phyloP scores from a whole-genome alignment of 2,113 vertebrate genomes.

The Orientallactaga bullata region DNA sequence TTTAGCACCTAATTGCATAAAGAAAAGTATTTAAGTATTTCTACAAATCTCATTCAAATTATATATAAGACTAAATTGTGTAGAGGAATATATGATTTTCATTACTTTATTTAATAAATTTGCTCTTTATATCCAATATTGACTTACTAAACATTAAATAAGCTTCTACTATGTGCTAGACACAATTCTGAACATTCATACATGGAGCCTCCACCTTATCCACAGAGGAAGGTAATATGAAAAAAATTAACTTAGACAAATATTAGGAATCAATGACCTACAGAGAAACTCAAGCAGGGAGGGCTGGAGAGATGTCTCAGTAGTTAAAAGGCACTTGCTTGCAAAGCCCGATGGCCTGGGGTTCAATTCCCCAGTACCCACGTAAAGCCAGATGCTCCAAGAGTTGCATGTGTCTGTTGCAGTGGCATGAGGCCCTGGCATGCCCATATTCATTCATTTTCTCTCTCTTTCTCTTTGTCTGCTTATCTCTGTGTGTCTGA shows the following conservation, averaged over 20 bases:
- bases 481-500: no score
- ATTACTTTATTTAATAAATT: background rate
- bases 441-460: no score
- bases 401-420: background rate
- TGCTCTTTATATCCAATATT: background rate
- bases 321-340: background rate
- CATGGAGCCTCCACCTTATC: background rate
- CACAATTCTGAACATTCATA: background rate
- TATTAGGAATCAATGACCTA: background rate
- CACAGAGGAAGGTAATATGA: background rate
- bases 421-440: no score
- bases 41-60: background rate
- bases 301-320: no score
- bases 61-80: background rate
- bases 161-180: background rate
- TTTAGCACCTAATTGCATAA: slow-evolving; percentile 16
- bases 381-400: background rate
- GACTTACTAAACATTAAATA: slow-evolving; percentile 27
- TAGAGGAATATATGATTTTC: background rate
- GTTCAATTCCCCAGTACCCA: background rate
- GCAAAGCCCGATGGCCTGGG: background rate
- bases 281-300: background rate
- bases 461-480: no score
- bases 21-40: background rate
- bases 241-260: background rate